Evolutionary conservation across 2,888 invertebrate genomes (phyloP).

Genomic region (Beris morrisii): DNA sequence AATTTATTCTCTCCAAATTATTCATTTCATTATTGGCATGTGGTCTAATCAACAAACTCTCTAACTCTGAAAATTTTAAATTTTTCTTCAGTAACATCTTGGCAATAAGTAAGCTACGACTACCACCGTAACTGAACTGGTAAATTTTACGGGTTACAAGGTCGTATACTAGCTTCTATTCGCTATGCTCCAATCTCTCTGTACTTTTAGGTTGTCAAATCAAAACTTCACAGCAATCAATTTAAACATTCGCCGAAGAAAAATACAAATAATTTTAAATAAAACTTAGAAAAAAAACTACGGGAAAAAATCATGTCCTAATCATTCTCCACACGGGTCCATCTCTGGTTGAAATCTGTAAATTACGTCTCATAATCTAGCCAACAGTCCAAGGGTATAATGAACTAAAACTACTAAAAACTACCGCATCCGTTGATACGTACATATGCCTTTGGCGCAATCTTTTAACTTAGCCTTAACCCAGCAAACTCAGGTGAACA

Average conservation of each 20-base stretch:
- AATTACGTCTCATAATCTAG: background rate
- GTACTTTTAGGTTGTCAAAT: constrained; percentile 6
- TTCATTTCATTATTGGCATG: constrained; percentile 13
- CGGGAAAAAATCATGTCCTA: constrained; percentile 11
- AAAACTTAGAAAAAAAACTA: background rate
- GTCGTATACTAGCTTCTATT: too few relatives aligned
- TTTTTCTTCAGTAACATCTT: background rate
- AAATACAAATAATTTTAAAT: background rate
- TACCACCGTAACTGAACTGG: too few relatives aligned
- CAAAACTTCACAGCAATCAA: constrained; percentile 2
- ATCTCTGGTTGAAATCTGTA: constrained; percentile 8
- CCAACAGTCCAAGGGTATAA: background rate
- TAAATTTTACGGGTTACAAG: too few relatives aligned
- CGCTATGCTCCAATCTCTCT: too few relatives aligned
- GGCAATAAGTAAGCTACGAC: background rate
- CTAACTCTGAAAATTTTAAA: constrained; percentile 17
- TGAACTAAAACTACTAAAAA: background rate
- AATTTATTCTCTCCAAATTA: constrained; percentile 27
- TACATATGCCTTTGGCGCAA: background rate
- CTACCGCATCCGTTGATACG: background rate
- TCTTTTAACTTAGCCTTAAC: constrained; percentile 1
- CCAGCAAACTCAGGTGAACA: background rate
- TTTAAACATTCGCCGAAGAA: constrained; percentile 1
- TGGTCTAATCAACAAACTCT: constrained; percentile 22
- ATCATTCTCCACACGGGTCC: constrained; percentile 12